Percentiles rank a stretch among this genome's conserved stretches.
Conservation (phyloP, 23 tunicate species). For the Ascidia mentula region DNA sequence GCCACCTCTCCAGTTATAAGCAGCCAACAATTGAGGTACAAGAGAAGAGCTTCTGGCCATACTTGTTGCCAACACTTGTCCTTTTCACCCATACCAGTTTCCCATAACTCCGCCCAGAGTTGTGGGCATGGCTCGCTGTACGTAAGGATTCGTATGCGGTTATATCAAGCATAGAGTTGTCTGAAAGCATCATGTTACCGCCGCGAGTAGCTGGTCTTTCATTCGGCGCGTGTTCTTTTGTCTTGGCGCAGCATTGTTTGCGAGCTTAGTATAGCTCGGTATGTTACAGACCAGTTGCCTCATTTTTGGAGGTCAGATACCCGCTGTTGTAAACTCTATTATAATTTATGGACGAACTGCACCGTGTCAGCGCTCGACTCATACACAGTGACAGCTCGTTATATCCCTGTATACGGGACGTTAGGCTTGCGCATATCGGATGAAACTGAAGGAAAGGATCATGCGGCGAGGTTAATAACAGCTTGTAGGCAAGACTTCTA, state of each 20-base stretch:
- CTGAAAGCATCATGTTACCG: background rate
- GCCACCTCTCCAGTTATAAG: background rate
- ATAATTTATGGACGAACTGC: no score
- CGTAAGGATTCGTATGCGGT: background rate
- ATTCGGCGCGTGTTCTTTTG: constrained; percentile 2
- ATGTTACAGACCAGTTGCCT: background rate
- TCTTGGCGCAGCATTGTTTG: background rate
- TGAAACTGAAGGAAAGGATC: no score
- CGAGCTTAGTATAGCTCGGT: background rate
- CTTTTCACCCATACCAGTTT: background rate
- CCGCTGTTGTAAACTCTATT: background rate
- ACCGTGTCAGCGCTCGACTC: no score
- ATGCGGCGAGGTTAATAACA: background rate
- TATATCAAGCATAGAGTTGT: background rate
- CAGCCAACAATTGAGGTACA: background rate
- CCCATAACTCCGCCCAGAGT: background rate
- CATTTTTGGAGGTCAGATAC: background rate
- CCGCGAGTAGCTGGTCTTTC: background rate
- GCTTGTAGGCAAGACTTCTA: background rate
- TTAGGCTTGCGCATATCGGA: no score
- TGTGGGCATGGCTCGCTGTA: background rate
- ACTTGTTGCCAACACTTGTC: background rate
- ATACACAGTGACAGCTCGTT: no score
- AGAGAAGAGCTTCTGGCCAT: background rate
- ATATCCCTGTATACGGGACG: no score